phyloP scores from a whole-genome alignment of 2,888 invertebrate genomes.

The Drosophila maculinotata region DNA sequence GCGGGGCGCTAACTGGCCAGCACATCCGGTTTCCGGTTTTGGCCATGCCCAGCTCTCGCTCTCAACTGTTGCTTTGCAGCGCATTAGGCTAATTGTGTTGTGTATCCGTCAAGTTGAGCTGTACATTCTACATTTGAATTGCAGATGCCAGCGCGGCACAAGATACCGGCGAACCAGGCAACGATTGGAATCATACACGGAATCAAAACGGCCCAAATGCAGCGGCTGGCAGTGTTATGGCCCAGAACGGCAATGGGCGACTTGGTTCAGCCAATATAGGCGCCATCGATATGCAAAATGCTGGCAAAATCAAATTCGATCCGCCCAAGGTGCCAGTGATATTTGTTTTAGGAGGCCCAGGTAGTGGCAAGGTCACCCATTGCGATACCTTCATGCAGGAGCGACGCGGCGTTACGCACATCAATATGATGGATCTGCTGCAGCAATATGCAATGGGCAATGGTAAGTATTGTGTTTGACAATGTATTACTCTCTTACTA shows the following conservation, averaged over 20 bases:
- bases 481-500: too few species aligned
- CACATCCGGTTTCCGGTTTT: conserved; percentile 69
- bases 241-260: conserved; percentile 57
- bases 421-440: conserved; percentile 95
- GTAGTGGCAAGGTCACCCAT: conserved; percentile 99
- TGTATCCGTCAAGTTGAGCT: too few species aligned
- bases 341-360: conserved; percentile 96
- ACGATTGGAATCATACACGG: conserved; percentile 84
- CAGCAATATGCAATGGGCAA: conserved; percentile 96
- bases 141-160: conserved; percentile 89
- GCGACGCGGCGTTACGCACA: conserved; percentile 92
- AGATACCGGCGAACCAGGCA: conserved; percentile 89
- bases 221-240: conserved; percentile 65
- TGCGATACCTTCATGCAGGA: conserved; percentile 96
- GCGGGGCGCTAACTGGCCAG: conserved; percentile 55
- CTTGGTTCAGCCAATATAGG: conserved; percentile 87
- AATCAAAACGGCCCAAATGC: conserved; percentile 68
- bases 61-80: conserved; percentile 63
- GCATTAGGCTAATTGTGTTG: too few species aligned
- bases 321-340: conserved; percentile 94
- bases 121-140: conserved; percentile 20
- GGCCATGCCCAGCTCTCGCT: conserved; percentile 20
- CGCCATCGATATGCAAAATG: conserved; percentile 91
- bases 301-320: conserved; percentile 93
- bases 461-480: conserved; percentile 87